Percentiles rank a stretch among this genome's conserved stretches.
These are phyloP conservation scores for Andrena minutula DNA, from an alignment of 2,888 invertebrate species.

Conservation along the genomic window DNA sequence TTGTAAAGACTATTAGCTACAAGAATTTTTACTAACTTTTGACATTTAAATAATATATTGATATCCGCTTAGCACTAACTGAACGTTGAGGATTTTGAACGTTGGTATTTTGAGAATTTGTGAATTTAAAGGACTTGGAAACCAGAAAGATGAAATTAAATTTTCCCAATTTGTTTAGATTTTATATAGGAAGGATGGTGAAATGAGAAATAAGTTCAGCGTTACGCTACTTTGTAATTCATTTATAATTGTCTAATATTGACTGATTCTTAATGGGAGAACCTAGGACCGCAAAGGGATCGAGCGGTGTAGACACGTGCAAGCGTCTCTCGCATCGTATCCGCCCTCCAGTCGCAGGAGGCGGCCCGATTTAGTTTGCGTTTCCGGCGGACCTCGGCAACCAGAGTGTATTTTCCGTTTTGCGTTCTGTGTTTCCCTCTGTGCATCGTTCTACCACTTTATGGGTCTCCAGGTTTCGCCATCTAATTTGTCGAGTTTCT, in stretches of 20 bases:
- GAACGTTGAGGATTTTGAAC: too few relatives aligned
- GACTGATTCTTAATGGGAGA: background rate
- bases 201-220: too few relatives aligned
- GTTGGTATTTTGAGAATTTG: too few relatives aligned
- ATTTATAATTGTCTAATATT: background rate
- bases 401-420: constrained; percentile 13
- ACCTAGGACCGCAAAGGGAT: constrained; percentile 1
- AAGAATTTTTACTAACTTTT: too few relatives aligned
- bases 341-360: background rate
- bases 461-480: constrained; percentile 9
- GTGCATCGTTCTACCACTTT: constrained; percentile 8
- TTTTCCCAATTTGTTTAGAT: too few relatives aligned
- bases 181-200: too few relatives aligned
- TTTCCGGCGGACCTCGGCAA: background rate
- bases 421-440: background rate
- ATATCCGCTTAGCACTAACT: too few relatives aligned
- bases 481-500: constrained; percentile 16
- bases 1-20: too few relatives aligned
- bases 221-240: background rate
- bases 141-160: too few relatives aligned
- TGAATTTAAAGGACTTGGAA: too few relatives aligned
- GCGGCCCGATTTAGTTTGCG: constrained; percentile 4
- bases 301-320: background rate
- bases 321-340: background rate
- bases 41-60: too few relatives aligned